Base-by-base conservation (phyloP, 1,140 invertebrate genomes). In the Papilio xuthus region DNA sequence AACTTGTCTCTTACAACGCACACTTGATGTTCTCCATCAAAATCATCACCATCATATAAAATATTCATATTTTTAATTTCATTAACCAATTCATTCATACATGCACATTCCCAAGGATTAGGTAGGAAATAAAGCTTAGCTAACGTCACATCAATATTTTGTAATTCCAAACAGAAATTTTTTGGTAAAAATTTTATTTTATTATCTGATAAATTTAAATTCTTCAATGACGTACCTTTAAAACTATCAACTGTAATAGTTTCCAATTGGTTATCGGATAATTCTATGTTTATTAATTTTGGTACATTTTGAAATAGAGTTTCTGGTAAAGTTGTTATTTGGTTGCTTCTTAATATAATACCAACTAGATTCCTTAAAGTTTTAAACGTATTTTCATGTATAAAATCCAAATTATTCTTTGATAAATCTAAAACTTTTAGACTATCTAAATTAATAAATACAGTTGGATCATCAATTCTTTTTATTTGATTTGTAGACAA, bases 61-160 rank as follows among this genome's bases (percentile, higher is more conserved):
- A 93, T 87, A 8, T 77, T 70, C 41, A 81, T 81, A 6, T 73
- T 84, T 69, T 89, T 90, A 0, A 92, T 82, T 83, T 93, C 92
- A 18, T 84, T 80, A 6, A 92, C 12, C 9, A 91, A 63, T 23
- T 90, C 85, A 28, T 79, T 81, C 9, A 93, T 75, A 71, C 92
- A 93, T 10, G 84, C 80, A 84, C 92, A 93, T 60, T 93, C 90
- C 91, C 91, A 92, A 3, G 92, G 92, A 79, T 93, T 93, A 8
- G 88, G 82, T 13, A 87, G 85, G 28, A 93, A 90, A 47, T 84
- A 88, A 63, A 92, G 89, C 47, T 91, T 91, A 7, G 78, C 85
- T 28, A 93, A 77, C 13, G 72, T 79, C 0, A 81, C 84, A 8
- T 90, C 90, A 12, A 87, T 89, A 78, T 92, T 92, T 67, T 81